Conservation (phyloP, 2,113 vertebrate genomes). For the Cygnus atratus region DNA sequence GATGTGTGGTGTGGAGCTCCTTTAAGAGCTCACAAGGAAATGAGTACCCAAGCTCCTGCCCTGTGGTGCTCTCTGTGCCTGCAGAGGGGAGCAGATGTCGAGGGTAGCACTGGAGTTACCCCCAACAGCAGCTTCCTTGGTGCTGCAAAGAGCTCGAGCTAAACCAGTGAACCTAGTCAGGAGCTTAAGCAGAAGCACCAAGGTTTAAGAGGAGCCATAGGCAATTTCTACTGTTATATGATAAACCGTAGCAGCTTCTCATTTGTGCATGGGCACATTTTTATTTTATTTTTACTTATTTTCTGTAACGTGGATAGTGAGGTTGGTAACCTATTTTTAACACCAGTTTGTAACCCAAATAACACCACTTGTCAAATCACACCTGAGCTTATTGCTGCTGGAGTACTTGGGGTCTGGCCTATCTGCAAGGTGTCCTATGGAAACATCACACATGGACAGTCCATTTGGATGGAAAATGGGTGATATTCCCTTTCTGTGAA, state of each 20-base stretch:
- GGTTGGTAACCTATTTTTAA: neutral
- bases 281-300: neutral
- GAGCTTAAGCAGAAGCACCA: neutral
- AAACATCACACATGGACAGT: too few relatives aligned
- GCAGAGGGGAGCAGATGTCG: neutral
- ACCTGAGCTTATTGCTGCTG: neutral
- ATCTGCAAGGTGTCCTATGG: rapidly evolving
- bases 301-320: neutral
- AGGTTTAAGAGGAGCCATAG: neutral
- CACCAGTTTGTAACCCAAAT: neutral
- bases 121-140: neutral
- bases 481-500: neutral
- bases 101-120: neutral
- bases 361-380: neutral
- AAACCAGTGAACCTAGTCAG: neutral
- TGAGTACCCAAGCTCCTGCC: neutral
- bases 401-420: rapidly evolving
- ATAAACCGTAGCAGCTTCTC: neutral
- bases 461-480: too few relatives aligned
- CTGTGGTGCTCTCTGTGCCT: neutral
- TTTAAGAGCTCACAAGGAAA: neutral
- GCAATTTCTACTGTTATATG: neutral
- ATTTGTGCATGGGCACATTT: too few relatives aligned
- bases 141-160: neutral
- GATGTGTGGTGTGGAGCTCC: neutral